These are phyloP conservation scores for Bradypodion ventrale DNA, from an alignment of 2,797 vertebrate species.

Conservation along the genomic window DNA sequence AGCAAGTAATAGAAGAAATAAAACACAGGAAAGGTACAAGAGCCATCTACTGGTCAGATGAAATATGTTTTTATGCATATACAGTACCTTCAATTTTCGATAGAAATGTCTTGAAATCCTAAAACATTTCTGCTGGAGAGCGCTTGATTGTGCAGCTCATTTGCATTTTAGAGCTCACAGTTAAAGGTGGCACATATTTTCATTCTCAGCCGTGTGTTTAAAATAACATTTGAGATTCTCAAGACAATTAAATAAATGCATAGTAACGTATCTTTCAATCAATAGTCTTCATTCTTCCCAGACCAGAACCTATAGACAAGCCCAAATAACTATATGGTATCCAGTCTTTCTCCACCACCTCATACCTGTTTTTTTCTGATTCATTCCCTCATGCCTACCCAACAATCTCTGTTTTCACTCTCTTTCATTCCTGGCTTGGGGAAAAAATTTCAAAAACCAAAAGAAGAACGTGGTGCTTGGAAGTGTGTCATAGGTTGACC, in stretches of 20 bases:
- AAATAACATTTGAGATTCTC: neutral
- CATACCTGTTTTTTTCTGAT: neutral
- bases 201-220: neutral
- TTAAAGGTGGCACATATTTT: neutral
- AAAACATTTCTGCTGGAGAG: neutral
- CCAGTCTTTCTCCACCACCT: neutral
- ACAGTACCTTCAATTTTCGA: neutral
- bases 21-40: neutral
- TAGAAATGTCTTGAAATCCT: neutral
- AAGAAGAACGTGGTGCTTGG: neutral
- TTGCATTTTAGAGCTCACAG: neutral
- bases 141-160: neutral
- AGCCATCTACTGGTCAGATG: constrained; percentile 19
- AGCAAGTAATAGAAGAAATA: neutral
- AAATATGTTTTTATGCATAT: neutral
- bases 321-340: neutral
- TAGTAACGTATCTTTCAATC: neutral
- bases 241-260: neutral
- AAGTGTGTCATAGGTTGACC: neutral
- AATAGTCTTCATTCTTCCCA: neutral
- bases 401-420: neutral
- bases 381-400: neutral
- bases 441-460: neutral
- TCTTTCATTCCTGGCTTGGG: neutral
- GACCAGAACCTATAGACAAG: neutral